Percentiles rank a stretch among this genome's conserved stretches.
Evolutionary conservation across 2,797 vertebrate genomes (phyloP).

Genomic region (Alcedo atthis): DNA sequence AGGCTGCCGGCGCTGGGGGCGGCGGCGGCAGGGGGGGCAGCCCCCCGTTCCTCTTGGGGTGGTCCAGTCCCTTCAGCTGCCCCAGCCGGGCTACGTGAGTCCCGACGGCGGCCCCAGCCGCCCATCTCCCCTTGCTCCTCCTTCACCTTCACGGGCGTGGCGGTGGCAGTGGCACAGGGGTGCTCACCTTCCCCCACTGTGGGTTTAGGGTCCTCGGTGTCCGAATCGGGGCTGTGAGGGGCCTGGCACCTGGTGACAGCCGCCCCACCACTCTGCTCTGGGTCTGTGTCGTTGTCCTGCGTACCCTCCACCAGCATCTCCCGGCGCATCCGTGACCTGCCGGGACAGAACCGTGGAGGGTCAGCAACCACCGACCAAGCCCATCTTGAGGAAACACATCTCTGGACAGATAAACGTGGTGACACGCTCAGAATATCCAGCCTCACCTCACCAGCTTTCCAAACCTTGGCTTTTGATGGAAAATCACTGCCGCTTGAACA

Average conservation of each 20-base stretch:
- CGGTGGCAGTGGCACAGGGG: conserved; percentile 37
- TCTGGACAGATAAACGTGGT: rapidly evolving
- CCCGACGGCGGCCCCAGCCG: conserved; percentile 46
- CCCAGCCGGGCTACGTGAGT: conserved; percentile 63
- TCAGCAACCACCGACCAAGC: rapidly evolving
- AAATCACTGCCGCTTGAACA: neutral
- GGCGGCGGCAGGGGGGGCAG: conserved; percentile 15
- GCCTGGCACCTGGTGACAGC: conserved; percentile 53
- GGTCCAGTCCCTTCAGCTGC: conserved; percentile 67
- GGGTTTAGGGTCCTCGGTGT: conserved; percentile 87
- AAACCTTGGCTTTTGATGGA: rapidly evolving
- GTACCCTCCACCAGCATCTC: conserved; percentile 93
- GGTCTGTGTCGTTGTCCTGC: conserved; percentile 91
- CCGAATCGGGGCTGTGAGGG: conserved; percentile 85
- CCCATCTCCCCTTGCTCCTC: conserved; percentile 83
- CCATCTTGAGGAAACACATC: rapidly evolving
- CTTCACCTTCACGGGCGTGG: conserved; percentile 80
- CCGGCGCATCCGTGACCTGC: conserved; percentile 97
- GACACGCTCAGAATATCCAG: rapidly evolving
- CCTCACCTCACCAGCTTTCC: neutral
- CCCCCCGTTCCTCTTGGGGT: conserved; percentile 76
- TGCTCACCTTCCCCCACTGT: conserved; percentile 41
- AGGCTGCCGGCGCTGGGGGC: conserved; percentile 63
- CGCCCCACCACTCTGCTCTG: conserved; percentile 81
- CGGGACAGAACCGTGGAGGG: neutral